Evolutionary conservation across 2,888 invertebrate genomes (phyloP), one percentile per base, ranked within the genome.

Genomic region (Macropis europaea): DNA sequence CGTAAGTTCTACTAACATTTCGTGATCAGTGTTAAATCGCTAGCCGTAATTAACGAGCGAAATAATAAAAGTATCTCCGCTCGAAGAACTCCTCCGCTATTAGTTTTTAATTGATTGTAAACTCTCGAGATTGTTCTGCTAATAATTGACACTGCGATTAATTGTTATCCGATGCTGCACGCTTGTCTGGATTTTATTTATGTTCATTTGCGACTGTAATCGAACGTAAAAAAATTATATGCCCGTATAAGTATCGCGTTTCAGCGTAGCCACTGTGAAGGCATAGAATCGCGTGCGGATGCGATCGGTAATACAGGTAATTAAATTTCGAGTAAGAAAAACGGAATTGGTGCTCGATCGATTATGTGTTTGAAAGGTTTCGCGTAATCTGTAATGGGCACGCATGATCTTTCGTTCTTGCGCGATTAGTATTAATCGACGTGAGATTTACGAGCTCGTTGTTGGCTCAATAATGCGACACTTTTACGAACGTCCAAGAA

Each of bases 101-200:
- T 30, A 30, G n/a, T n/a, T n/a, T 50, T 66, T 50, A 50, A 66
- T 60, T 66, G 52, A 66, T 66, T 59, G 24, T 48, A 43, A 50
- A 28, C 19, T n/a, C 52, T 45, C 62, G n/a, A 26, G 22, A 40
- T 56, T n/a, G 62, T 54, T 56, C 62, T 60, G 50, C 34, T 40
- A 63, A 48, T 61, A 42, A 63, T 63, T 45, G 38, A 13, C 54
- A 63, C 2, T 11, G 40, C 17, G 48, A 75, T 70, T 70, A 75
- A 75, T 73, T 52, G 61, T 48, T 32, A 42, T 26, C 40, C 42
- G 66, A 66, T 50, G 57, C 34, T 15, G 40, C 63, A 32, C 47
- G 40, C 48, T 48, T 32, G 63, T 40, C 56, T 26, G n/a, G 30
- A 11, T 47, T 63, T 56, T 56, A 63, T 63, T 63, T 64, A 48